Percentiles rank a stretch among this genome's conserved stretches.
phyloP scores from a whole-genome alignment of 37 sponge, comb jelly and placozoan species.

The Beroe forskalii region DNA sequence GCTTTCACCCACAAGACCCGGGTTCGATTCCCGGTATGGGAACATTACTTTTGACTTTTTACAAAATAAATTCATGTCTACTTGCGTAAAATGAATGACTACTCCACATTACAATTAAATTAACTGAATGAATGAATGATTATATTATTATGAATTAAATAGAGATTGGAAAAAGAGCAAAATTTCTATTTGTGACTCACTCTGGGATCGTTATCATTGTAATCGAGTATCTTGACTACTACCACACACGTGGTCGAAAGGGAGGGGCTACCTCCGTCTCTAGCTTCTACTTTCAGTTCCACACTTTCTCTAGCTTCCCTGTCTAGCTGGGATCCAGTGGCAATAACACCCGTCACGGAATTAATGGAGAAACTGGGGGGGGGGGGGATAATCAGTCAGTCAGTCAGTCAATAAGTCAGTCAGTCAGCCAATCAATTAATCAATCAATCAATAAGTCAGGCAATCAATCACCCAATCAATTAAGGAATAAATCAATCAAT shows the following conservation, averaged over 20 bases:
- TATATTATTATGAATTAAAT: no score
- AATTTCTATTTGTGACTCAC: no score
- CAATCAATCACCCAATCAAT: no score
- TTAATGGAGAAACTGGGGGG: slow-evolving; percentile 59
- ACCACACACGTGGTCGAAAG: neutral
- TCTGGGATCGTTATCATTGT: slow-evolving; percentile 56
- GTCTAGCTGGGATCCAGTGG: neutral
- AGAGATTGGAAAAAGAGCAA: no score
- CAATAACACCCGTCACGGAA: slow-evolving; percentile 18
- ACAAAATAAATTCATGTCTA: neutral
- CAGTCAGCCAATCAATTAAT: no score
- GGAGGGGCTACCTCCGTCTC: slow-evolving; percentile 15
- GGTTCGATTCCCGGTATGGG: slow-evolving; percentile 66
- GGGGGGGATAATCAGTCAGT: no score
- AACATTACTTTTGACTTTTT: neutral
- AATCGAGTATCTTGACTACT: slow-evolving; percentile 43
- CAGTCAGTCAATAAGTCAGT: no score
- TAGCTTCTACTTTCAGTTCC: slow-evolving; percentile 8
- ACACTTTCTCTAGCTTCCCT: slow-evolving; percentile 6
- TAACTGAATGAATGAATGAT: no score
- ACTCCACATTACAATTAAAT: no score
- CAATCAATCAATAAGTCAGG: no score
- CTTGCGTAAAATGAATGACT: no score
- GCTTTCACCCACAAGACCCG: slow-evolving; percentile 67
- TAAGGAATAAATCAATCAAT: no score